These are phyloP conservation scores for Microcebus murinus DNA, from an alignment of 2,113 vertebrate genomes.

Conservation along the genomic window DNA sequence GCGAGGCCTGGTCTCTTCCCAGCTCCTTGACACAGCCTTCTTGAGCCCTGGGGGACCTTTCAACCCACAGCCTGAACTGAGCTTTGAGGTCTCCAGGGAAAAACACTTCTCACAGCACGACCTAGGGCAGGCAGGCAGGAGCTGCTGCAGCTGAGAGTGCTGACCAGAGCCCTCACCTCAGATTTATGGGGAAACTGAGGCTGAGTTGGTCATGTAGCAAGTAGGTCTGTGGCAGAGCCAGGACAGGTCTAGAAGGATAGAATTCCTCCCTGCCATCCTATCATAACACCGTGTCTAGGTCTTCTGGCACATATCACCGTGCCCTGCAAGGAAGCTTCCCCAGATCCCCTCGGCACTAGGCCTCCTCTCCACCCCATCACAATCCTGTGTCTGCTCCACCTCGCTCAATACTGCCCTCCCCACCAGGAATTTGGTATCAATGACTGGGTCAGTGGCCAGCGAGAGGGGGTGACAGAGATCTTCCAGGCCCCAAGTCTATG, in stretches of 20 bases:
- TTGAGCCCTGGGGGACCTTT: neutral
- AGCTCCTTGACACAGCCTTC: neutral
- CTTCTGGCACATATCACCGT: neutral
- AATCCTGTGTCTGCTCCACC: neutral
- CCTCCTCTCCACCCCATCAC: neutral
- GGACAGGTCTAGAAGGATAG: neutral
- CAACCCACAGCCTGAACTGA: neutral
- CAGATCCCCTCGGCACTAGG: neutral
- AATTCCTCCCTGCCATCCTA: neutral
- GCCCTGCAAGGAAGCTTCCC: conserved; percentile 8
- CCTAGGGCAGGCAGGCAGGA: neutral
- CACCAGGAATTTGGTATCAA: neutral
- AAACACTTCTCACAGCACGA: neutral
- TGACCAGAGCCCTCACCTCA: neutral
- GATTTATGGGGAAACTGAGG: neutral
- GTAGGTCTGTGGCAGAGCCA: neutral
- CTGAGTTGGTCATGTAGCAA: neutral
- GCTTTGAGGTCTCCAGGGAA: neutral
- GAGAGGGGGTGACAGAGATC: neutral
- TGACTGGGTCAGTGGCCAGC: neutral
- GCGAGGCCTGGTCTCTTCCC: neutral
- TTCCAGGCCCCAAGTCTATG: too few relatives aligned
- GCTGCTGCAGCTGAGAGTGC: neutral
- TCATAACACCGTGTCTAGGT: neutral
- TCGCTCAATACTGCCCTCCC: neutral